Conservation (phyloP, 1,140 invertebrate species). For the Drosophila lini region DNA sequence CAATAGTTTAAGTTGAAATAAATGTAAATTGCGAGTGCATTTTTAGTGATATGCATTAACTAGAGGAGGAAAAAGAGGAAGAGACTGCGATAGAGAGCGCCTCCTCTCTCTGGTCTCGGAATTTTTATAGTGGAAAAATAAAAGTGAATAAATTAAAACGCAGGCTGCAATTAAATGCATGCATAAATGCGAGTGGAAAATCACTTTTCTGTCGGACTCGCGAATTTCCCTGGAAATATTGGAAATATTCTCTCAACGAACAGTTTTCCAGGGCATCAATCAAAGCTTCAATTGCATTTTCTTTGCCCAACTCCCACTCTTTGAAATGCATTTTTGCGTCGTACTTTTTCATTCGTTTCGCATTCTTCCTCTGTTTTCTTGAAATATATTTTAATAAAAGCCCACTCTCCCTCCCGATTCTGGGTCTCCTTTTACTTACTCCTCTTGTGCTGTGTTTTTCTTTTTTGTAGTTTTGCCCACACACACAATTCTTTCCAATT, state of each 20-base stretch:
- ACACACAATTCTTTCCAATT: slow-evolving; percentile 62
- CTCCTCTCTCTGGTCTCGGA: slow-evolving; percentile 16
- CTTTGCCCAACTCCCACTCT: slow-evolving; percentile 6
- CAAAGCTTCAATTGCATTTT: slow-evolving; percentile 43
- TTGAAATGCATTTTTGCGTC: slow-evolving; percentile 61
- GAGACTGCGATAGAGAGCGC: slow-evolving; percentile 1
- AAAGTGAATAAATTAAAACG: slow-evolving; percentile 42
- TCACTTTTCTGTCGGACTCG: not conserved
- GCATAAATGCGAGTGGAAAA: slow-evolving; percentile 20
- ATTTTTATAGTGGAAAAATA: slow-evolving; percentile 61
- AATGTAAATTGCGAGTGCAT: slow-evolving; percentile 31
- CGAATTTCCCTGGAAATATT: slow-evolving; percentile 29
- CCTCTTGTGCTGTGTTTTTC: slow-evolving; percentile 37
- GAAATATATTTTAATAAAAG: slow-evolving; percentile 49
- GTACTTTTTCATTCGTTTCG: slow-evolving; percentile 53
- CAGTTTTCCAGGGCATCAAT: slow-evolving; percentile 46
- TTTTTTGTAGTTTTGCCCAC: slow-evolving; percentile 48
- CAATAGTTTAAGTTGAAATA: slow-evolving; percentile 7
- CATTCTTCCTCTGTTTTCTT: slow-evolving; percentile 35
- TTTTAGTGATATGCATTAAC: slow-evolving; percentile 46
- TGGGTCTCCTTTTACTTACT: slow-evolving; percentile 28
- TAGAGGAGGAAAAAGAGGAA: not conserved
- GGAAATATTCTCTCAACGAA: slow-evolving; percentile 20
- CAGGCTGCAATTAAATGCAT: slow-evolving; percentile 50
- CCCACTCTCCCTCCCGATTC: slow-evolving; percentile 32